Conservation (phyloP, 2,888 invertebrate genomes). For the Polymixis lichenea region DNA sequence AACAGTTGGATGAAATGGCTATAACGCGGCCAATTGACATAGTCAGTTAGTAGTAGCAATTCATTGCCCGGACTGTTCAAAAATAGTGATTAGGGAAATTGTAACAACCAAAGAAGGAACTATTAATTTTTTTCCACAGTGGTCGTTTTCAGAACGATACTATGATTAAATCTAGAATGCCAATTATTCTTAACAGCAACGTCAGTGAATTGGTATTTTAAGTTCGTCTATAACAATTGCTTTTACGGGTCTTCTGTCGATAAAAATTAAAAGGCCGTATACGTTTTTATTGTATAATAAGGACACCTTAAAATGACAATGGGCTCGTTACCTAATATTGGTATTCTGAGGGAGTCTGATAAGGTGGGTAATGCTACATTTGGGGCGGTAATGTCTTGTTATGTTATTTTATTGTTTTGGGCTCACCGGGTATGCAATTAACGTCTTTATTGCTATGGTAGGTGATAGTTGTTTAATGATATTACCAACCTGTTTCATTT, state of each 20-base stretch:
- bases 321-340: conserved; percentile 25
- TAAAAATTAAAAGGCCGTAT: conserved; percentile 48
- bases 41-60: too few relatives aligned
- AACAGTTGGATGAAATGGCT: too few relatives aligned
- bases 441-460: conserved; percentile 30
- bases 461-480: not conserved
- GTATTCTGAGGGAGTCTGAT: conserved; percentile 25
- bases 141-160: not conserved
- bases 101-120: not conserved
- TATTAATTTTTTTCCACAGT: not conserved
- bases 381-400: conserved; percentile 21
- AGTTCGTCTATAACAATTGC: conserved; percentile 23
- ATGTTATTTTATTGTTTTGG: conserved; percentile 47
- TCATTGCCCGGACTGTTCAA: too few relatives aligned
- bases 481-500: not conserved
- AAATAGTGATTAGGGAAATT: not conserved
- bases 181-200: not conserved
- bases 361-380: conserved; percentile 29
- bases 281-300: conserved; percentile 34
- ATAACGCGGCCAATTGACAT: too few relatives aligned
- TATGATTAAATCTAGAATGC: not conserved
- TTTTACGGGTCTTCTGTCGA: not conserved
- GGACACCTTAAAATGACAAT: conserved; percentile 37
- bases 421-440: conserved; percentile 30
- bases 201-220: conserved; percentile 18